Evolutionary conservation across 2,797 vertebrate species (phyloP).

Genomic region (Sus cebifrons): DNA sequence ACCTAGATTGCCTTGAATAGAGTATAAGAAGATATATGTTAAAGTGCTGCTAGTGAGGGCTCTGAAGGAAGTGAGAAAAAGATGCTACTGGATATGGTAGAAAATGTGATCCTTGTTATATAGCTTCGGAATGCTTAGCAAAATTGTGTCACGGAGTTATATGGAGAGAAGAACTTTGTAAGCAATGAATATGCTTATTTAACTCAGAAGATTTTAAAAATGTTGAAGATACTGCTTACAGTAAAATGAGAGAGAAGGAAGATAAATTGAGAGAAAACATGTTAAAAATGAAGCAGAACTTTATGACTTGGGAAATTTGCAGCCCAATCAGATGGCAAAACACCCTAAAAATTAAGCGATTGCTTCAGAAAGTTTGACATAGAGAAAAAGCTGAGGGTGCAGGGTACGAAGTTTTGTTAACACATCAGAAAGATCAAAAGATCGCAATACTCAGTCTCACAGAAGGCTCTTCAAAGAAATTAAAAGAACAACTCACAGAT

Average conservation of each 20-base stretch:
- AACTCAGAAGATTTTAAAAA: slow-evolving; percentile 23
- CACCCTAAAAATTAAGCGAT: neutral
- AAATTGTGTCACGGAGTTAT: neutral
- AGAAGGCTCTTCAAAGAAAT: neutral
- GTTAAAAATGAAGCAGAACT: neutral
- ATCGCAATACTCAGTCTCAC: neutral
- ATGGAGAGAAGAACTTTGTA: neutral
- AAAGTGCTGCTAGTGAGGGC: neutral
- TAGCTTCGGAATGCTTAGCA: neutral
- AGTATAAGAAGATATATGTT: neutral
- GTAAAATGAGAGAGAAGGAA: neutral
- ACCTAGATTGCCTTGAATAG: neutral
- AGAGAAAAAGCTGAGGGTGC: neutral
- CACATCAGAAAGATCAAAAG: neutral
- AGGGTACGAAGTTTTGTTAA: neutral
- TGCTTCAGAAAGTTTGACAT: neutral
- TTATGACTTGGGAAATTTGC: neutral
- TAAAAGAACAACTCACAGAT: neutral
- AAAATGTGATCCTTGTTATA: neutral
- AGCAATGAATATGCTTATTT: neutral
- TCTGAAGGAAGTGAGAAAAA: neutral
- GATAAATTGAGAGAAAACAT: neutral
- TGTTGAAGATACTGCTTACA: neutral
- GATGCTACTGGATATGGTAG: neutral
- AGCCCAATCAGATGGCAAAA: neutral